These are phyloP conservation scores for Lepus timidus DNA, from an alignment of 2,113 vertebrate genomes.

Conservation along the genomic window DNA sequence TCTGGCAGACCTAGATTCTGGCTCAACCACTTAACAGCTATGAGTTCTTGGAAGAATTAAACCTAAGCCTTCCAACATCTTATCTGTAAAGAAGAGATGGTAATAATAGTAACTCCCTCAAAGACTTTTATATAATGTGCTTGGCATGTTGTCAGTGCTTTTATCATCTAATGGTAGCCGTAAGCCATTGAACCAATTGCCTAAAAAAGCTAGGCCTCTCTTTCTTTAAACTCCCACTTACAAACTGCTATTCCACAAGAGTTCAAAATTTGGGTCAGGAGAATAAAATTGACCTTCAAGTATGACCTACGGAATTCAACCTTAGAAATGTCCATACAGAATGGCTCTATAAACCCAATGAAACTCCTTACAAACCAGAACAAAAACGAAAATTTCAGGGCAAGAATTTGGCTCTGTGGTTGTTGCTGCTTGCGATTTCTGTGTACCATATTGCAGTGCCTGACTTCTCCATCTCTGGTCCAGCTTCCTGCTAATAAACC, in stretches of 20 bases:
- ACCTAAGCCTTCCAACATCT: slow-evolving; percentile 21
- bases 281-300: slow-evolving; percentile 33
- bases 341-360: neutral
- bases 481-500: too few species aligned
- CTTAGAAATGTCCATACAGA: neutral
- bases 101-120: slow-evolving; percentile 59
- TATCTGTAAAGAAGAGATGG: slow-evolving; percentile 59
- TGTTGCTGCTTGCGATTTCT: too few species aligned
- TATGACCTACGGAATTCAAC: neutral
- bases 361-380: neutral
- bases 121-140: slow-evolving; percentile 33
- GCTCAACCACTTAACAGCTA: slow-evolving; percentile 43
- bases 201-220: slow-evolving; percentile 29
- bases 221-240: slow-evolving; percentile 51
- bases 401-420: too few species aligned
- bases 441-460: too few species aligned
- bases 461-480: too few species aligned
- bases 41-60: slow-evolving; percentile 31
- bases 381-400: neutral
- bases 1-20: slow-evolving; percentile 37
- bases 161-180: slow-evolving; percentile 54
- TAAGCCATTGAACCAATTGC: slow-evolving; percentile 46
- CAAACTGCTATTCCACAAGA: neutral
- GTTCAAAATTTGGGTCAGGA: neutral
- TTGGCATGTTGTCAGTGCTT: slow-evolving; percentile 35